Evolutionary conservation across 2,797 vertebrate species (phyloP).

Genomic region (Danio aesculapii): DNA sequence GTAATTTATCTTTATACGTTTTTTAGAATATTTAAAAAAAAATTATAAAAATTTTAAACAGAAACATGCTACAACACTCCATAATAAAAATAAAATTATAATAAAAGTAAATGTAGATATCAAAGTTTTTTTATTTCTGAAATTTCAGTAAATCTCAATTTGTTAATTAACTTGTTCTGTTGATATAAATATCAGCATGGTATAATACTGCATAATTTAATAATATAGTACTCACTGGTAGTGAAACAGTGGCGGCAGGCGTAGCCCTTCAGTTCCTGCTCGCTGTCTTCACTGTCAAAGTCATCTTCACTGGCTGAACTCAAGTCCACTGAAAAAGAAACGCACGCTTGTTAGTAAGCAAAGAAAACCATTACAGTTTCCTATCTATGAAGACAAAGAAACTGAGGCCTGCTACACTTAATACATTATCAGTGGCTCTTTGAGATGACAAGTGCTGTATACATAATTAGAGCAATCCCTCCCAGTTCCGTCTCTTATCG

Average conservation of each 20-base stretch:
- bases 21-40: background rate
- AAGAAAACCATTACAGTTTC: background rate
- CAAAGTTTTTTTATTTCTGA: background rate
- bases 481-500: constrained; percentile 10
- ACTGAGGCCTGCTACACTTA: background rate
- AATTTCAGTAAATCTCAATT: background rate
- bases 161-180: background rate
- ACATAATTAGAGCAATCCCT: constrained; percentile 18
- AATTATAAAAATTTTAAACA: no score
- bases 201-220: background rate
- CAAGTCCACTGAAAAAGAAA: constrained; percentile 89
- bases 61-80: background rate
- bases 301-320: constrained; percentile 99
- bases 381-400: background rate
- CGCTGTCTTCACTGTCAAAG: constrained; percentile 99
- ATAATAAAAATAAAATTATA: background rate
- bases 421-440: constrained; percentile 31
- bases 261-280: constrained; percentile 99
- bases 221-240: constrained; percentile 87
- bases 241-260: constrained; percentile 99
- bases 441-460: background rate
- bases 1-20: background rate
- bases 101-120: no score
- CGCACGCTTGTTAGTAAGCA: constrained; percentile 9
- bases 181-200: background rate